Conservation (phyloP, 1,140 invertebrate species). For the Diachasma alloeum region DNA sequence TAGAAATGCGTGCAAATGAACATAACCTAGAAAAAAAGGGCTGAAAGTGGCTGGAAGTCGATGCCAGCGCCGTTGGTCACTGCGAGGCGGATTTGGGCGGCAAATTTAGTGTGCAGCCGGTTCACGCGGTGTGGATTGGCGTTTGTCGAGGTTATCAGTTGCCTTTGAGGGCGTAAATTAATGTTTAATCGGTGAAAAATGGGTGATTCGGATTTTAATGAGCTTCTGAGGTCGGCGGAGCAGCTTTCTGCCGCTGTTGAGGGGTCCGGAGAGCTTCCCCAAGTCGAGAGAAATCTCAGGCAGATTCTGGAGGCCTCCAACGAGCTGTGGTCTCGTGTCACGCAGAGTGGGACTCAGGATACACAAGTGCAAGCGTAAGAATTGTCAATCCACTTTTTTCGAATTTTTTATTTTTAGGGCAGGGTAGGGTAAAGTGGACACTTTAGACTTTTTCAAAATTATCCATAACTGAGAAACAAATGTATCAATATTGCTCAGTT, state of each 20-base stretch:
- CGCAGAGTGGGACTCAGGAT: slow-evolving; percentile 84
- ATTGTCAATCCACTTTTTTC: background rate
- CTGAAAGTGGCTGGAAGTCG: too few species aligned
- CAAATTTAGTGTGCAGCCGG: background rate
- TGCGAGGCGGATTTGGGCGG: too few species aligned
- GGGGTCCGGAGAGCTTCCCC: slow-evolving; percentile 80
- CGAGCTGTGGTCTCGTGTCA: slow-evolving; percentile 85
- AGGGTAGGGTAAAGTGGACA: too few species aligned
- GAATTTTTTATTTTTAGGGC: too few species aligned
- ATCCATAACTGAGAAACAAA: too few species aligned
- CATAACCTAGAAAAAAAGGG: too few species aligned
- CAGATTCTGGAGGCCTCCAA: slow-evolving; percentile 93
- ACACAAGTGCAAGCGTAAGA: slow-evolving; percentile 86
- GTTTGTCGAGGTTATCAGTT: background rate
- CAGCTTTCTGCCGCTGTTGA: slow-evolving; percentile 89
- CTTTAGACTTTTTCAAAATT: too few species aligned
- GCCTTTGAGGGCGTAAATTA: background rate
- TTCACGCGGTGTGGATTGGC: background rate
- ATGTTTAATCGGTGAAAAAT: slow-evolving; percentile 25
- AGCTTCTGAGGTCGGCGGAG: slow-evolving; percentile 89
- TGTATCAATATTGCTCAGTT: too few species aligned
- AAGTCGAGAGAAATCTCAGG: slow-evolving; percentile 88
- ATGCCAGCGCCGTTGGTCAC: too few species aligned
- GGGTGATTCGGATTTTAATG: slow-evolving; percentile 76
- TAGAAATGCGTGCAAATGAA: background rate